A percentile compares a stretch with the other conserved stretches of the same genome.
Evolutionary conservation across 2,113 vertebrate genomes (phyloP).

Genomic region (Ophiodon elongatus): DNA sequence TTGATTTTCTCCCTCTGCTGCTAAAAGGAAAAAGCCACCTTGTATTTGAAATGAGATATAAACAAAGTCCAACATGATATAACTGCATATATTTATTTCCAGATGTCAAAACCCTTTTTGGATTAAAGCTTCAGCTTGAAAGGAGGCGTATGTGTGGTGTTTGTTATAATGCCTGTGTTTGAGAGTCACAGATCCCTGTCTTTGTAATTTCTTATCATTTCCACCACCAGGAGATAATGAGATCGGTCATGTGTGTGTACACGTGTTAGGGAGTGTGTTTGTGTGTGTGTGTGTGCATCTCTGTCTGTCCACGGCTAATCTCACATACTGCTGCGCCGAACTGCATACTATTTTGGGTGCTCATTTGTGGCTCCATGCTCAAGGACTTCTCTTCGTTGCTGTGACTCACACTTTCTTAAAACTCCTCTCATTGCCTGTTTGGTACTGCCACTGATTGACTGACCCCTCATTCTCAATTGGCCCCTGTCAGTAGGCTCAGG

Average conservation of each 20-base stretch:
- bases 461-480: not conserved
- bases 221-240: not conserved
- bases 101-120: slow-evolving; percentile 28
- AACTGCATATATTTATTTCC: slow-evolving; percentile 61
- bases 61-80: slow-evolving; percentile 73
- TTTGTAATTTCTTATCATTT: not conserved
- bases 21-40: slow-evolving; percentile 69
- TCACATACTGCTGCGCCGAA: too few relatives aligned
- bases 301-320: not conserved
- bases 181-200: not conserved
- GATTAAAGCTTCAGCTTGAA: slow-evolving; percentile 46
- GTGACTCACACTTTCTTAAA: not conserved
- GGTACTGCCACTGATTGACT: not conserved
- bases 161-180: not conserved
- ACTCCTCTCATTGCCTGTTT: not conserved
- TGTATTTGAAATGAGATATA: slow-evolving; percentile 76
- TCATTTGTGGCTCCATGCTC: not conserved
- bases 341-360: not conserved
- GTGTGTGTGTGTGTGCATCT: not conserved
- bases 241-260: too few relatives aligned
- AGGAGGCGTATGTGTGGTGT: slow-evolving; percentile 4
- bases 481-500: too few relatives aligned
- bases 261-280: too few relatives aligned
- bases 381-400: not conserved
- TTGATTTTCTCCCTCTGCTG: slow-evolving; percentile 75